These are phyloP conservation scores for Escarpia spicata DNA, from an alignment of 2,888 invertebrate species.

Conservation along the genomic window DNA sequence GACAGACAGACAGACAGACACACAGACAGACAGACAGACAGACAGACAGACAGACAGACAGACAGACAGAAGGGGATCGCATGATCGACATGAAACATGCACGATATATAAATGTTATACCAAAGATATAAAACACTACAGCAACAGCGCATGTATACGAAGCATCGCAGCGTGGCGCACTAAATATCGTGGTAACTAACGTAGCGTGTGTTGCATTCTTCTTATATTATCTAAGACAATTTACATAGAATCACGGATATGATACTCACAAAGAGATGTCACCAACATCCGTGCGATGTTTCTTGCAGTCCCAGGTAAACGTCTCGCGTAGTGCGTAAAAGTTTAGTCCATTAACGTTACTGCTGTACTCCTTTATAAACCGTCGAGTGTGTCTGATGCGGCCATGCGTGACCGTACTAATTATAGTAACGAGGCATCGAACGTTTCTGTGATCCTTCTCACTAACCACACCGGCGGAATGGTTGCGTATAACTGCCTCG, in stretches of 20 bases:
- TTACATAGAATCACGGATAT: background rate
- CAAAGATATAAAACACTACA: background rate
- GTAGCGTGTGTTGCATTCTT: background rate
- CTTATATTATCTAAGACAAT: background rate
- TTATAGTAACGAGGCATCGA: conserved; percentile 12
- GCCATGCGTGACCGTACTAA: background rate
- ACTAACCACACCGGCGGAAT: background rate
- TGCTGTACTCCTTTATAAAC: background rate
- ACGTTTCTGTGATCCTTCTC: background rate
- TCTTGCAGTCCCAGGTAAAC: background rate
- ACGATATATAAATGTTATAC: no score
- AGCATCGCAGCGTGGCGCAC: background rate
- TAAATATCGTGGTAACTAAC: background rate
- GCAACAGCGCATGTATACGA: background rate
- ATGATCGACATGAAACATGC: no score
- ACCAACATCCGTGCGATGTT: background rate
- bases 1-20: no score
- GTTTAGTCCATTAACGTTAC: background rate
- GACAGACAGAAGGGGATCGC: no score
- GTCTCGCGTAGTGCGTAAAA: background rate
- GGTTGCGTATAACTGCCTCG: background rate
- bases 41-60: no score
- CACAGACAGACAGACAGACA: no score
- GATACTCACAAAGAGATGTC: background rate
- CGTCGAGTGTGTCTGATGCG: background rate